These are phyloP conservation scores for Orussus abietinus DNA, from an alignment of 1,140 invertebrate genomes.

Conservation along the genomic window DNA sequence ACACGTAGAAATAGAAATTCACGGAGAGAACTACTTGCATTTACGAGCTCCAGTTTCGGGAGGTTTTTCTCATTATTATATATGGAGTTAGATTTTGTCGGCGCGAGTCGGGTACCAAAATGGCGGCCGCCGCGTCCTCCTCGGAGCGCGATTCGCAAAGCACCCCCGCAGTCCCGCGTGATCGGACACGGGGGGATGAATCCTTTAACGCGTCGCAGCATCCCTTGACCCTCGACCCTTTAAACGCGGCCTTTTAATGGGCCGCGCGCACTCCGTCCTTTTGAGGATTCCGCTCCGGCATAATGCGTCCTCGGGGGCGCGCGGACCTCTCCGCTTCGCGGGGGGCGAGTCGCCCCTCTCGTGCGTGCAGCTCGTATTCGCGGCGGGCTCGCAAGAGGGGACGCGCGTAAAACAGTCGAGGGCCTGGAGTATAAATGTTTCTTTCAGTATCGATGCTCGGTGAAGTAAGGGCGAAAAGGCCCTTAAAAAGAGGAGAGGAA, in stretches of 20 bases:
- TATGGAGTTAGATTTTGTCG: conserved; percentile 1
- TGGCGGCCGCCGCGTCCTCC: neutral
- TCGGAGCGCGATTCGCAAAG: conserved; percentile 26
- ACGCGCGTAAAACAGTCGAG: conserved; percentile 25
- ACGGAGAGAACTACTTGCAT: too few species aligned
- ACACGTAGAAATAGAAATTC: too few species aligned
- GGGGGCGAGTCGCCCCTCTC: too few species aligned
- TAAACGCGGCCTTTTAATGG: conserved; percentile 44
- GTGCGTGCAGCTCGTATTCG: too few species aligned
- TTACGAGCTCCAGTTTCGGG: too few species aligned
- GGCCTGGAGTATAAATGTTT: conserved; percentile 26
- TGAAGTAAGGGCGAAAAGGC: conserved; percentile 38
- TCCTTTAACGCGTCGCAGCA: conserved; percentile 29
- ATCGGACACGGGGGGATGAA: conserved; percentile 31
- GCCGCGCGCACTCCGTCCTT: conserved; percentile 31
- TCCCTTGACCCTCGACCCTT: conserved; percentile 38
- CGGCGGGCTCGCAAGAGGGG: conserved; percentile 30
- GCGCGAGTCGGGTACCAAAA: neutral
- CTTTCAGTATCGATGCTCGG: conserved; percentile 34
- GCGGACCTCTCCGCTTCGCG: too few species aligned
- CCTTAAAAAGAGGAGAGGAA: conserved; percentile 28
- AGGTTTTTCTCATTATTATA: too few species aligned
- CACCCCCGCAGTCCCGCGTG: too few species aligned
- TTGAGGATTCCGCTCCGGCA: conserved; percentile 28
- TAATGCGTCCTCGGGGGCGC: too few species aligned